Evolutionary conservation across 2,888 invertebrate genomes (phyloP).

Genomic region (Eilema caniola): DNA sequence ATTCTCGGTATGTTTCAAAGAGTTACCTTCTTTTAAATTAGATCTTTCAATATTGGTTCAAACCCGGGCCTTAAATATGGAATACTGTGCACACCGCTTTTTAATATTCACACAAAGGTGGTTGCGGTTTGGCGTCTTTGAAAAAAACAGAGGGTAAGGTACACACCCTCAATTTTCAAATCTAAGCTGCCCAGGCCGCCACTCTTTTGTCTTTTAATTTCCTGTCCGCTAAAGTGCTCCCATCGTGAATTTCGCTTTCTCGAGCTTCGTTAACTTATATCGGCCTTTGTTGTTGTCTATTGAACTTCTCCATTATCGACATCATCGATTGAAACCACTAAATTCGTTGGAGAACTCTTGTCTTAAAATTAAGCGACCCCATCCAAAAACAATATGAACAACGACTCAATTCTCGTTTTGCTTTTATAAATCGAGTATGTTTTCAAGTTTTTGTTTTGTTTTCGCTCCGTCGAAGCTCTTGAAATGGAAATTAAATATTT

Average conservation of each 20-base stretch:
- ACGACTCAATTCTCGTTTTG: constrained; percentile 66
- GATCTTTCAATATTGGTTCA: not conserved
- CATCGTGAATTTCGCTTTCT: constrained; percentile 83
- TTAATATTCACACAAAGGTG: constrained; percentile 65
- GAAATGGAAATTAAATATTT: constrained; percentile 79
- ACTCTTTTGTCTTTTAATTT: constrained; percentile 87
- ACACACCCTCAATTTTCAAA: constrained; percentile 81
- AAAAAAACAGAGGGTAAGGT: constrained; percentile 67
- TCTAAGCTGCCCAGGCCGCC: constrained; percentile 78
- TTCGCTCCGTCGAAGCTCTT: constrained; percentile 59
- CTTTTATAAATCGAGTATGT: constrained; percentile 73
- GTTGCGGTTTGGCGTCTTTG: constrained; percentile 65
- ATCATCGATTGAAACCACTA: constrained; percentile 82
- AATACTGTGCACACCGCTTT: constrained; percentile 40
- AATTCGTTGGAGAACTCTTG: constrained; percentile 80
- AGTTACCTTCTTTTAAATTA: not conserved
- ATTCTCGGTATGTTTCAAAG: too few relatives aligned
- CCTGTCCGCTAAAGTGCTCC: constrained; percentile 80
- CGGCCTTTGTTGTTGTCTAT: constrained; percentile 83
- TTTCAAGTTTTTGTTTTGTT: constrained; percentile 70
- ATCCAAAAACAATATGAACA: constrained; percentile 66
- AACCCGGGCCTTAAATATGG: not conserved
- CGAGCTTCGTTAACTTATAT: constrained; percentile 85
- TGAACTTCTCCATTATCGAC: constrained; percentile 85
- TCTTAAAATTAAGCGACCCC: constrained; percentile 63